Evolutionary conservation across 2,797 vertebrate genomes (phyloP).

Genomic region (Lindbergichthys nudifrons): DNA sequence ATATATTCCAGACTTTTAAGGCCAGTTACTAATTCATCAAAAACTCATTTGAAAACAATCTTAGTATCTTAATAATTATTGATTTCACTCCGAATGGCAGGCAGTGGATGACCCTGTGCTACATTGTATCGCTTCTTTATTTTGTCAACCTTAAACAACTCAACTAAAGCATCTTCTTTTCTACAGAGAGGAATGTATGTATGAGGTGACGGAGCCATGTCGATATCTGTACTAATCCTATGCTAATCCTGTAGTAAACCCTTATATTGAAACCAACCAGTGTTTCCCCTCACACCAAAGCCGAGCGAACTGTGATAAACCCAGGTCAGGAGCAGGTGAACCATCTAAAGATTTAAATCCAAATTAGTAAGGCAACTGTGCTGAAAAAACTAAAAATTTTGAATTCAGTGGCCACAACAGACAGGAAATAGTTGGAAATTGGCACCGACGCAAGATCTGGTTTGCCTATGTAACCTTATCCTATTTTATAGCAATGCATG

Average conservation of each 20-base stretch:
- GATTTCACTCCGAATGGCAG: background rate
- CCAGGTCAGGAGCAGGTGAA: background rate
- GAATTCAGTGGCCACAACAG: background rate
- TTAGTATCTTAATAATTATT: background rate
- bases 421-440: slow-evolving; percentile 1
- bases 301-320: slow-evolving; percentile 6
- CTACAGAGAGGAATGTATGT: background rate
- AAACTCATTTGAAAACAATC: background rate
- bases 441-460: background rate
- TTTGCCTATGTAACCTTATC: slow-evolving; percentile 3
- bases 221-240: slow-evolving; percentile 18
- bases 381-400: background rate
- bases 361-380: background rate
- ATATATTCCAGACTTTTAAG: background rate
- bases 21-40: background rate
- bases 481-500: background rate
- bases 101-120: background rate
- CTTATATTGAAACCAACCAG: slow-evolving; percentile 25
- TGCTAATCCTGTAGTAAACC: slow-evolving; percentile 26
- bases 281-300: slow-evolving; percentile 16
- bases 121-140: background rate
- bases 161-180: background rate
- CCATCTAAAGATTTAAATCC: background rate
- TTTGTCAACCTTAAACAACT: background rate
- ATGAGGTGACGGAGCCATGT: slow-evolving; percentile 5